Percentiles rank a stretch among this genome's conserved stretches.
These are phyloP conservation scores for Ceratitis capitata DNA, from an alignment of 1,140 invertebrate species.

Conservation along the genomic window DNA sequence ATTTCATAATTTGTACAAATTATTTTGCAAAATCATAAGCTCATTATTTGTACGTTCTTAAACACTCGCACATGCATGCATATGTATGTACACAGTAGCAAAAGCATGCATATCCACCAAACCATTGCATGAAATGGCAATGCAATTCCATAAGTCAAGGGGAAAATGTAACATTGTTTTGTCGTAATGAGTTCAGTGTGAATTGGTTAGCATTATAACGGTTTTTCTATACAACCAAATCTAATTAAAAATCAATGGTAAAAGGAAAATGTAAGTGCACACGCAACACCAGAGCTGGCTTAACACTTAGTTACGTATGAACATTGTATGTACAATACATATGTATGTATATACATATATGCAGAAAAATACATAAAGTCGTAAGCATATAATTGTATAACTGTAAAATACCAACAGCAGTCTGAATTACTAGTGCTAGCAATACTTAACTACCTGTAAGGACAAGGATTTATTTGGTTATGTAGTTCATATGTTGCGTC, in stretches of 20 bases:
- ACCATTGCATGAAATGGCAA: conserved; percentile 1
- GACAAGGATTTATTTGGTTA: background rate
- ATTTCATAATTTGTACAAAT: too few species aligned
- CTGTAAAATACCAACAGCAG: too few species aligned
- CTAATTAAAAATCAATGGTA: conserved; percentile 29
- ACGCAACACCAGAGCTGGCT: background rate
- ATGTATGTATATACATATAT: background rate
- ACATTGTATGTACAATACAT: background rate
- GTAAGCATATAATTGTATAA: background rate
- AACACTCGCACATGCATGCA: too few species aligned
- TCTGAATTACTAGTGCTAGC: too few species aligned
- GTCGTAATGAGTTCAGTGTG: conserved; percentile 29
- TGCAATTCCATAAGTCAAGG: conserved; percentile 25
- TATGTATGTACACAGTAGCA: too few species aligned
- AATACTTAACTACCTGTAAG: too few species aligned
- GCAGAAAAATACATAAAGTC: background rate
- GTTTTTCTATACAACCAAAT: background rate
- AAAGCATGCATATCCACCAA: too few species aligned
- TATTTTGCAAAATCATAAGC: too few species aligned
- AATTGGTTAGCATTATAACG: background rate
- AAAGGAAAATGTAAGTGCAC: background rate
- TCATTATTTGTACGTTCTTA: too few species aligned
- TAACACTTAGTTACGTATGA: background rate
- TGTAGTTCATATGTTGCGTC: background rate
- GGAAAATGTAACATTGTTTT: conserved; percentile 24